Evolutionary conservation across 2,888 invertebrate species (phyloP), one percentile per base, ranked within the genome.

Genomic region (Zhengitettix transpicula): DNA sequence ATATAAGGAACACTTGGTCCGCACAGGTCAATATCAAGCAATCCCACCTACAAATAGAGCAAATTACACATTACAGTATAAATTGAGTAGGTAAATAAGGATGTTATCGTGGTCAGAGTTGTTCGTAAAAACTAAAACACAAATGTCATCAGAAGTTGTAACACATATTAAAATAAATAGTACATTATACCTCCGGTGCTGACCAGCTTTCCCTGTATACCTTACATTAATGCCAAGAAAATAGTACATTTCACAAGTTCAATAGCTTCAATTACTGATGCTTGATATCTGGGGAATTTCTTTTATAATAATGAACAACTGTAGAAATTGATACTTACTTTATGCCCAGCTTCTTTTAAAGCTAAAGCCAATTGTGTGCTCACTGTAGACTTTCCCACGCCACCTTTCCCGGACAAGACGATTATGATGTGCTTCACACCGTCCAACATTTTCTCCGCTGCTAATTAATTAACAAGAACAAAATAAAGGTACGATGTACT

Each of bases 311-410:
- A 5, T 28, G 28, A 28, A 28, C 28, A 7, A 28, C 2, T 2
- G 28, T 5, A 28, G 2, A 7, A 28, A 28, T 7, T 28, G 28
- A 2, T 47, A 47, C 47, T 14, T 5, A 47, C 94, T 81, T 91
- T 89, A 72, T 81, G 83, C 65, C 88, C 87, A 69, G 77, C 78
- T 75, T 89, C 82, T 72, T 84, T 84, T 12, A 99, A 76, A 17
- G 90, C 85, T 66, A 95, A 76, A 1, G 97, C 94, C 62, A 99
- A 72, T 71, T 96, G 95, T 1, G 92, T 89, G 71, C 95, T 91
- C 12, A 99, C 86, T 61, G 97, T 97, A 17, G 96, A 97, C 78
- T 99, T 99, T 14, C 99, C 99, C 40, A 99, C 99, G 52, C 99
- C 99, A 40, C 99, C 99, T 80, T 99, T 99, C 1, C 99, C 99